Evolutionary conservation across 2,888 invertebrate genomes (phyloP).

Genomic region (Oligia fasciuncula): DNA sequence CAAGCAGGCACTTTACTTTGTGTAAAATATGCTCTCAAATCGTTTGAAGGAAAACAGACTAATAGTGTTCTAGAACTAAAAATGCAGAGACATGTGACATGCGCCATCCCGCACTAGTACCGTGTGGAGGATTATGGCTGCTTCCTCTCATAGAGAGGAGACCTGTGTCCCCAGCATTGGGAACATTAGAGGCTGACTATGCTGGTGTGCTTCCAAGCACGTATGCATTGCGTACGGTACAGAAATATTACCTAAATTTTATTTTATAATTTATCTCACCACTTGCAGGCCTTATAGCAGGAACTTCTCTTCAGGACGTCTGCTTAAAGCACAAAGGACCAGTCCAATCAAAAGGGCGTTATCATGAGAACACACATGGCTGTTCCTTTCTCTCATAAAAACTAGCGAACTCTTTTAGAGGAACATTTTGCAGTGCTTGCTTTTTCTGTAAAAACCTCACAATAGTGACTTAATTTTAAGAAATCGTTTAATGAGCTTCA

Average conservation of each 20-base stretch:
- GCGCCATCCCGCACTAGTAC: too few species aligned
- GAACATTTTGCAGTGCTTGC: neutral
- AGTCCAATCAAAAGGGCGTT: neutral
- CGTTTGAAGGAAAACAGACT: too few species aligned
- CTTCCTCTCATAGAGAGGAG: too few species aligned
- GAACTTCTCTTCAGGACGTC: neutral
- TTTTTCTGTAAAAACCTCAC: neutral
- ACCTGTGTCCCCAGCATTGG: too few species aligned
- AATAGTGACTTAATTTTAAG: neutral
- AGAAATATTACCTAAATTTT: neutral
- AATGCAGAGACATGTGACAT: too few species aligned
- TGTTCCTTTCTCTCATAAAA: neutral
- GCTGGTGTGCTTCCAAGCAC: neutral
- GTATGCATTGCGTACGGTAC: neutral
- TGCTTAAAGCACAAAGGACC: constrained; percentile 6
- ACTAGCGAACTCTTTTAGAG: neutral
- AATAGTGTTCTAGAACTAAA: too few species aligned
- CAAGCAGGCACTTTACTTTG: too few species aligned
- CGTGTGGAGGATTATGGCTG: too few species aligned
- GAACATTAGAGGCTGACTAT: neutral
- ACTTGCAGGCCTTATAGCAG: neutral
- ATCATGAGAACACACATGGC: constrained; percentile 14
- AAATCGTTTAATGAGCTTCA: neutral
- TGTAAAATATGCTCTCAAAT: too few species aligned
- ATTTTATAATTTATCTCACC: neutral